Base-by-base conservation (phyloP, 2,888 invertebrate genomes). In the Meteorus colon region DNA sequence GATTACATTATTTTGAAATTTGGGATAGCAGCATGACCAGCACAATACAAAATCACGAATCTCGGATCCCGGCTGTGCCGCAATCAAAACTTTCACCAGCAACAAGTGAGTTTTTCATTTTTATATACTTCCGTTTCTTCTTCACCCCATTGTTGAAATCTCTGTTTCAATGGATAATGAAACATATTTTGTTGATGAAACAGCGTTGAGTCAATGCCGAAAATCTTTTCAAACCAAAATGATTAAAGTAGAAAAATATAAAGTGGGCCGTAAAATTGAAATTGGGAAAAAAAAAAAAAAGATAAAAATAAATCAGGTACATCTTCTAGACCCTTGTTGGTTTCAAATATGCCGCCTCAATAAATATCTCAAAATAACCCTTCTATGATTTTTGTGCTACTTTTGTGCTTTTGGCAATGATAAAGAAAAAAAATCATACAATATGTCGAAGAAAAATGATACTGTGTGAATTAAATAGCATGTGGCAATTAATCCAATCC, bases 391-490 rank as follows among this genome's bases (percentile, higher is more conserved):
- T 19, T 45, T 2, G 1, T 16, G 48, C 48, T n/a, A n/a, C 48
- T 48, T 4, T 48, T 1, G 4, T 48, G 48, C 48, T 16, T 48
- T n/a, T 45, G 45, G 4, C 1, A n/a, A 48, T 4, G 0, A 14
- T n/a, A 2, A 48, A n/a, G n/a, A 48, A n/a, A n/a, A n/a, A 48
- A 16, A n/a, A 14, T 24, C 24, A 24, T 45, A 8, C 8, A 19
- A 55, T 19, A 24, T 24, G 19, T 4, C n/a, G 8, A 4, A 24
- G 2, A 55, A 55, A 19, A 48, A 10, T 51, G 6, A 51, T 68
- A 83, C 85, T 85, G 86, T 87, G 88, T 87, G 88, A 88, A 88
- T 87, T 79, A 86, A 86, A 84, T 82, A 82, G 83, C 88, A 88
- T 87, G 86, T 86, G 87, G 84, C 81, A 82, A 84, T 86, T 85